Conservation (phyloP, 2,888 invertebrate species). For the Drosophila rellima region DNA sequence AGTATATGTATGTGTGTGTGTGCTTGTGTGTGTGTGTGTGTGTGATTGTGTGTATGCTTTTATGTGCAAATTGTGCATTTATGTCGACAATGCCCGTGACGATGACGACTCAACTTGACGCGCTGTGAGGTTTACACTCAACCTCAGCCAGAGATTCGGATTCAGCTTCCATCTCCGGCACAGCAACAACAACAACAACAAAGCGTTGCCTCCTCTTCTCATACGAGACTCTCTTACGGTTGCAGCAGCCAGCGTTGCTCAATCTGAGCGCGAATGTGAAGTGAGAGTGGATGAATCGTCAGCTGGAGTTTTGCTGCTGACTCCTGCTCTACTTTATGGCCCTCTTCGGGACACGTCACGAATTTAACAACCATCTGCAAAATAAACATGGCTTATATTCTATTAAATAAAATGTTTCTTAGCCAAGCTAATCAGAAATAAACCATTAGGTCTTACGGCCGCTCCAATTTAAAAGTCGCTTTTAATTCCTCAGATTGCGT, state of each 20-base stretch:
- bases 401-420: background rate
- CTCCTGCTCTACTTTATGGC: background rate
- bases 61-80: slow-evolving; percentile 81
- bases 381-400: background rate
- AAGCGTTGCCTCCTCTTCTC: slow-evolving; percentile 12
- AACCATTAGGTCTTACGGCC: background rate
- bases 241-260: slow-evolving; percentile 10
- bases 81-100: slow-evolving; percentile 72
- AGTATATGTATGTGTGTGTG: slow-evolving; percentile 27
- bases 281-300: slow-evolving; percentile 15
- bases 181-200: slow-evolving; percentile 22
- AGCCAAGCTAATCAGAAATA: background rate
- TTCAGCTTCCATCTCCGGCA: slow-evolving; percentile 33
- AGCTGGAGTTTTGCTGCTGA: slow-evolving; percentile 15
- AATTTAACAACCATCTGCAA: background rate
- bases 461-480: background rate
- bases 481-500: background rate
- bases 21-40: slow-evolving; percentile 20
- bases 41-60: slow-evolving; percentile 62
- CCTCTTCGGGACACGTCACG: background rate
- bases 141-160: slow-evolving; percentile 13
- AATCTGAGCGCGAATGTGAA: background rate
- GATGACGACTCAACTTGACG: slow-evolving; percentile 59
- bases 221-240: background rate
- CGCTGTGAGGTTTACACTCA: slow-evolving; percentile 38